Evolutionary conservation across 2,113 vertebrate genomes (phyloP), one percentile per base, ranked within the genome.

Genomic region (Pipa parva): DNA sequence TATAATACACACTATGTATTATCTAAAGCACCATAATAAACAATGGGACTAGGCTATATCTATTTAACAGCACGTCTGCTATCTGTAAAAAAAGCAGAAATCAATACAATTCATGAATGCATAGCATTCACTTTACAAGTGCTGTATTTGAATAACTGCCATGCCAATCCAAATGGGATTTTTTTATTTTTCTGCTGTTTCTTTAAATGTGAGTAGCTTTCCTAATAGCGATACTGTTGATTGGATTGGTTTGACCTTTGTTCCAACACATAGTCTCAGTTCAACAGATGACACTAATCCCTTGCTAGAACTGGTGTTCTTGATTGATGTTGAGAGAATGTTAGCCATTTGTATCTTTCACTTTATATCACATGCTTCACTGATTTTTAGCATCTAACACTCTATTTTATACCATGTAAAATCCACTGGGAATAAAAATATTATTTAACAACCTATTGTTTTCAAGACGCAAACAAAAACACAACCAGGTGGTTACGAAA

Each of bases 271-370:
- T 42, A 61, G 18, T 70, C 33, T 18, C 66, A 5, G 20, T 22
- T 61, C 25, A 54, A 17, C 11, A 25, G 57, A 12, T 61, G 36
- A n/a, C 59, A 51, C 46, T 51, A 39, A 45, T 61, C 57, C 49
- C 66, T 27, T 17, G 66, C 20, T 60, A 60, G 27, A 42, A 31
- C 39, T 52, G 15, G 24, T 31, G 33, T 37, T 54, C 36, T 31
- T 59, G 36, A 65, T 51, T 33, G 63, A 60, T 70, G 48, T 60
- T 70, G 13, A 2, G 51, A 36, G 56, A 51, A 10, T 37, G 57
- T 36, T 42, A 52, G 33, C 27, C 66, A 61, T 70, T 70, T 70
- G 66, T 61, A 52, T 25, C 66, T 45, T 70, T 70, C 66, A 70
- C 66, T 70, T 70, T 20, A 5, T 29, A 70, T 70, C 57, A 61